These are phyloP conservation scores for Jaculus jaculus DNA, from an alignment of 2,113 vertebrate species.

Conservation along the genomic window DNA sequence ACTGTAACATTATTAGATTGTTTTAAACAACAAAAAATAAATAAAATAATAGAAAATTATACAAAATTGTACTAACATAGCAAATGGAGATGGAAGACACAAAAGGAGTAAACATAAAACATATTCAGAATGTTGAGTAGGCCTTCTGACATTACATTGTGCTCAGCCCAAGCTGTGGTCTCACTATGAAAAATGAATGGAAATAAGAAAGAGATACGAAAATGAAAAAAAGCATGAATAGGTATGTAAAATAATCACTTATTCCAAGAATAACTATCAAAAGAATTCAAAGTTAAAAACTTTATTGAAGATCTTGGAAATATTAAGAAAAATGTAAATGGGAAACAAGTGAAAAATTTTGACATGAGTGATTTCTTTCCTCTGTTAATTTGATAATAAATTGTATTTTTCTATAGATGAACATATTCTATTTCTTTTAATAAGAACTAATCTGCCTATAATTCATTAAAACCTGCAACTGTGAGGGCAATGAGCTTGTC, in stretches of 20 bases:
- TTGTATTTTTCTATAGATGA: background rate
- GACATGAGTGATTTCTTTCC: background rate
- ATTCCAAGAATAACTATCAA: background rate
- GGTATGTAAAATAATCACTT: background rate
- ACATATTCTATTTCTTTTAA: constrained; percentile 14
- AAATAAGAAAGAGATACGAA: constrained; percentile 50
- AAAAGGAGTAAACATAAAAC: background rate
- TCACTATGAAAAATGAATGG: background rate
- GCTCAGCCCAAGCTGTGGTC: background rate
- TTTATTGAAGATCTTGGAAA: background rate
- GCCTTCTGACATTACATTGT: background rate
- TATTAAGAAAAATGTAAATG: background rate
- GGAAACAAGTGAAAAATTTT: background rate
- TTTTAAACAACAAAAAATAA: constrained; percentile 17
- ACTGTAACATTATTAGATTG: background rate
- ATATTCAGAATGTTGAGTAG: background rate
- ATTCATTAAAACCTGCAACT: background rate
- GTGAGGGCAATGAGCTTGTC: too few species aligned
- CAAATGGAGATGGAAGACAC: background rate
- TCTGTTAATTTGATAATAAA: constrained; percentile 7
- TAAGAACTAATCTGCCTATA: background rate
- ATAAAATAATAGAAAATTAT: background rate
- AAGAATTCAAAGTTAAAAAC: background rate
- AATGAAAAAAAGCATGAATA: background rate
- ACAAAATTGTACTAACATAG: background rate